These are phyloP conservation scores for Zygogramma bicolorata DNA, from an alignment of 2,888 invertebrate species.

Conservation along the genomic window DNA sequence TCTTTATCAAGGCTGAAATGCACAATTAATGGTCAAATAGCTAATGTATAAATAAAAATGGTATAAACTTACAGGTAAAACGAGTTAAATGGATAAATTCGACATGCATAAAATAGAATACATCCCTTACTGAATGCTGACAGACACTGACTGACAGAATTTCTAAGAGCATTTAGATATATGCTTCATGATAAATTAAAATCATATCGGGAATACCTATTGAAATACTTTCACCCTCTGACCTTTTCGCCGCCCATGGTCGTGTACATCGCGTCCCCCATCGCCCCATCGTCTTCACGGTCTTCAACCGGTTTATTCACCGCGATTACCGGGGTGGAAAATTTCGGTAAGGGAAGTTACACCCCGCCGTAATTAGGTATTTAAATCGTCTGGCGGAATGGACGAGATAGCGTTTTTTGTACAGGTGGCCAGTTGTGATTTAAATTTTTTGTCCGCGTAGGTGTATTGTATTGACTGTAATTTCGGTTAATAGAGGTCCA, in stretches of 20 bases:
- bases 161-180: too few species aligned
- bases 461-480: slow-evolving; percentile 40
- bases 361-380: slow-evolving; percentile 46
- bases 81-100: too few species aligned
- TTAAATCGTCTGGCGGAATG: slow-evolving; percentile 44
- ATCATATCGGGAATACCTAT: background rate
- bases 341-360: slow-evolving; percentile 45
- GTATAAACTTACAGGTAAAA: too few species aligned
- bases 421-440: slow-evolving; percentile 44
- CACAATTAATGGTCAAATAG: too few species aligned
- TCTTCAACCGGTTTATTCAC: slow-evolving; percentile 29
- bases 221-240: background rate
- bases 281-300: background rate
- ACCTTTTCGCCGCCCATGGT: background rate
- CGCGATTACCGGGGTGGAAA: slow-evolving; percentile 50
- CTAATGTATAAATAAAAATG: too few species aligned
- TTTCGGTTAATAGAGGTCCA: slow-evolving; percentile 33
- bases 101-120: too few species aligned
- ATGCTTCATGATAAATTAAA: background rate
- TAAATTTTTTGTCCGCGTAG: slow-evolving; percentile 41
- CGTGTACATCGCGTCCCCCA: background rate
- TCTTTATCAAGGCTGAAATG: too few species aligned
- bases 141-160: too few species aligned
- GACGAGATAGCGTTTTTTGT: slow-evolving; percentile 35
- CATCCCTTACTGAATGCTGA: too few species aligned